Percentiles rank a stretch among this genome's conserved stretches.
phyloP scores from a whole-genome alignment of 35 echinoderm and acorn worm genomes.

The Diadema setosum region DNA sequence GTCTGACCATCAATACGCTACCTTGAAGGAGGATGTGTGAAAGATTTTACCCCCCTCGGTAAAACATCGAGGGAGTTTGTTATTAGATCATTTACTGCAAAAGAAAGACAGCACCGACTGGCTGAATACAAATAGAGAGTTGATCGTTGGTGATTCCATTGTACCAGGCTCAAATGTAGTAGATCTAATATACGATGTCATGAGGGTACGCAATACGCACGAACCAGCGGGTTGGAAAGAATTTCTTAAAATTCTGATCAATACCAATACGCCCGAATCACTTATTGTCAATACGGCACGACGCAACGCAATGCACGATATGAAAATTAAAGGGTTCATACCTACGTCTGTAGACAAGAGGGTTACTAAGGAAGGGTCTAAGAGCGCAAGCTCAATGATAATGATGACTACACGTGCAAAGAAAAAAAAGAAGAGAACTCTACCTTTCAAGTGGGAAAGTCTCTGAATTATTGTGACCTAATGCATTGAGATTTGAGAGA shows the following conservation, averaged over 20 bases:
- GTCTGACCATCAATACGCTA: neutral
- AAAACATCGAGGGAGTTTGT: neutral
- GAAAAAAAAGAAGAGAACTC: neutral
- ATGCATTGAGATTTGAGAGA: too few relatives aligned
- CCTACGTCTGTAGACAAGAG: neutral
- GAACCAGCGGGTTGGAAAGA: neutral
- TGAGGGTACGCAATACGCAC: neutral
- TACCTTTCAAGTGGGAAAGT: neutral
- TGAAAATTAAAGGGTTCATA: neutral
- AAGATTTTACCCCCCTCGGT: neutral
- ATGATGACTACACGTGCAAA: neutral
- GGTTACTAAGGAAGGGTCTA: neutral
- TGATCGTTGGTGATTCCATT: neutral
- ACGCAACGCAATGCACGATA: neutral
- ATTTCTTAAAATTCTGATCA: neutral
- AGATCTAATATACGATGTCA: slow-evolving; percentile 17
- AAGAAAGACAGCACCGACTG: neutral
- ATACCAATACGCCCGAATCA: neutral
- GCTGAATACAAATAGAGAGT: neutral
- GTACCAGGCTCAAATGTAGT: slow-evolving; percentile 8
- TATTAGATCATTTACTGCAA: neutral
- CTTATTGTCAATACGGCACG: neutral
- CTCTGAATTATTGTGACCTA: too few relatives aligned
- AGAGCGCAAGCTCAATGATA: neutral
- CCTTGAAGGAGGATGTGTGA: neutral